phyloP scores from a whole-genome alignment of 2,113 vertebrate species.

The Phylloscopus whistleri region DNA sequence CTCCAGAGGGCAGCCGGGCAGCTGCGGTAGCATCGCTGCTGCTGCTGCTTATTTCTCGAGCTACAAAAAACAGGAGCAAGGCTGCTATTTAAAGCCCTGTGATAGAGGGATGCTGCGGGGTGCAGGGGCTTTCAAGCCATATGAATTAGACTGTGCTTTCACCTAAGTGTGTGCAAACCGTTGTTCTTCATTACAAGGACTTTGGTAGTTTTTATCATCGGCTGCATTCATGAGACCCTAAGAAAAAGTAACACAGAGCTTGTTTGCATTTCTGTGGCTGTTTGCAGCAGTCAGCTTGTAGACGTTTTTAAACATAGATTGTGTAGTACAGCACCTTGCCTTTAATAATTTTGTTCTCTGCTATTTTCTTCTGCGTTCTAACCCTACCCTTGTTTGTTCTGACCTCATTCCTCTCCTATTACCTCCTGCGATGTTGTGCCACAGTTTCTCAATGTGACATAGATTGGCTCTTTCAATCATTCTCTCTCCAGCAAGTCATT shows the following conservation, averaged over 20 bases:
- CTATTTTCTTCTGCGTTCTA: conserved; percentile 9
- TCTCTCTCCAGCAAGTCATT: conserved; percentile 60
- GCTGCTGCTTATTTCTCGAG: not conserved
- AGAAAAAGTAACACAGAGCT: not conserved
- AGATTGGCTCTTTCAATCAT: conserved; percentile 62
- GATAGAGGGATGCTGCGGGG: not conserved
- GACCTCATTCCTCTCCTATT: conserved; percentile 61
- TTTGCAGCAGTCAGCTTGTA: not conserved
- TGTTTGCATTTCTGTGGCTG: not conserved
- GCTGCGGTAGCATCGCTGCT: rapidly evolving
- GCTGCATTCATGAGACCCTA: not conserved
- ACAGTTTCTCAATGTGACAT: conserved; percentile 60
- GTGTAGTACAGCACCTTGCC: not conserved
- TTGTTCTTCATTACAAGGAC: not conserved
- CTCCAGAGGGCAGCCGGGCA: not conserved
- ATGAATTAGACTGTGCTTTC: not conserved
- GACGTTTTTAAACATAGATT: not conserved
- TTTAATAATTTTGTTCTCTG: conserved; percentile 21
- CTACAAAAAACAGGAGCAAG: not conserved
- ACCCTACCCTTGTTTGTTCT: conserved; percentile 51
- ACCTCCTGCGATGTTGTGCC: conserved; percentile 50
- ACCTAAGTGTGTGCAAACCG: not conserved
- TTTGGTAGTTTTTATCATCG: not conserved
- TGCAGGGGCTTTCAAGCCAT: not conserved
- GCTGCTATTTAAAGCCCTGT: not conserved